Conservation (phyloP, 2,113 vertebrate genomes). For the Lontra canadensis region DNA sequence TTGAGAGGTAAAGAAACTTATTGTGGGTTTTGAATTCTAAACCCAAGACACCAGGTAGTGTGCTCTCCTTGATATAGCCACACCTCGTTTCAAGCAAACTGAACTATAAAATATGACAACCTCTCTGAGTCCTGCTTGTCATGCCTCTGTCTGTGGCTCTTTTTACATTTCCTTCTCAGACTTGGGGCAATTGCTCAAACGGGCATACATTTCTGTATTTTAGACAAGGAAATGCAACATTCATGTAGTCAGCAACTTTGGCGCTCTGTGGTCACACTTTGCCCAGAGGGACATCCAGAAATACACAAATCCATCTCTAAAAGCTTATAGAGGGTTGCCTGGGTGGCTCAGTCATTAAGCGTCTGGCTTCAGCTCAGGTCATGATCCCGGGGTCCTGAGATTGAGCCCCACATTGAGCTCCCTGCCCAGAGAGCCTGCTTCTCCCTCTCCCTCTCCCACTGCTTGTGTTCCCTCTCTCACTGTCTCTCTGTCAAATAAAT, state of each 20-base stretch:
- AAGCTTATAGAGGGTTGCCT: neutral
- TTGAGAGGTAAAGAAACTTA: neutral
- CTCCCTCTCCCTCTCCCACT: no score
- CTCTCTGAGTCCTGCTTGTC: neutral
- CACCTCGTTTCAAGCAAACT: neutral
- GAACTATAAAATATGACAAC: neutral
- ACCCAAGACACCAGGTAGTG: neutral
- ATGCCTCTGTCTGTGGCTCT: neutral
- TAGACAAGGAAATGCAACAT: neutral
- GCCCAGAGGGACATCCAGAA: neutral
- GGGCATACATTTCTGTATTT: conserved; percentile 1
- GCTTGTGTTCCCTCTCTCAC: no score
- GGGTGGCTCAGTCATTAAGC: no score
- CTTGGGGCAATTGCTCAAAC: neutral
- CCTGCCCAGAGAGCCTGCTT: no score
- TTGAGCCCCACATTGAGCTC: no score
- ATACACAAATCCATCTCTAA: conserved; percentile 20
- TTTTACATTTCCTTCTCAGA: neutral
- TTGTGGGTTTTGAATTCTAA: conserved; percentile 2
- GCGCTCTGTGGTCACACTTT: neutral
- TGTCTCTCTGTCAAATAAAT: no score
- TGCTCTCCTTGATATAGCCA: neutral
- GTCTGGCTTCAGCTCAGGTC: no score
- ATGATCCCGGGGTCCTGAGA: no score
- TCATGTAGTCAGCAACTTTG: neutral